A percentile compares a stretch with the other conserved stretches of the same genome.
These are phyloP conservation scores for Mesoclemmys tuberculata DNA, from an alignment of 2,113 vertebrate genomes.

Conservation along the genomic window DNA sequence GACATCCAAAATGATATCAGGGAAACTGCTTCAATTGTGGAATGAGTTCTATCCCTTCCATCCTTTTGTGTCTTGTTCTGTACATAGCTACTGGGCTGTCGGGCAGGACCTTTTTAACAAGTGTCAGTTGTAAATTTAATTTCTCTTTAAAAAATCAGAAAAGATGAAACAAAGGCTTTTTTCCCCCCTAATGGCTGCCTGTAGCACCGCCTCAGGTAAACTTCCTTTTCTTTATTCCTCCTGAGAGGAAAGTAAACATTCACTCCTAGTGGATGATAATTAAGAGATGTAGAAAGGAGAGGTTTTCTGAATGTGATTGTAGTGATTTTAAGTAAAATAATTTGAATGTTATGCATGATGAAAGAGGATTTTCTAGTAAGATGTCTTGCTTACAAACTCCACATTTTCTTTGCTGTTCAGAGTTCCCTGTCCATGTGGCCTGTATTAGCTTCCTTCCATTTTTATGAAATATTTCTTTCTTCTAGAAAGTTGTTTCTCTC, in stretches of 20 bases:
- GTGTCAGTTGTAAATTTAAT: neutral
- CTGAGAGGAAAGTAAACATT: neutral
- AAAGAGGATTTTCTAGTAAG: neutral
- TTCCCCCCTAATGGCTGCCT: neutral
- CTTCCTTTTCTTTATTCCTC: neutral
- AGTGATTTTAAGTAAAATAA: neutral
- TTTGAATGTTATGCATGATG: neutral
- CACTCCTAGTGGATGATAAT: neutral
- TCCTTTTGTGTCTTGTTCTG: neutral
- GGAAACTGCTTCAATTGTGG: neutral
- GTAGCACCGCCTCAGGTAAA: neutral
- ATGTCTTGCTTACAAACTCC: neutral
- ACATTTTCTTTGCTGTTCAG: neutral
- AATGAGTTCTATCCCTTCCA: neutral
- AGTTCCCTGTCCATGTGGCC: neutral
- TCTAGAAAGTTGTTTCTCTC: neutral
- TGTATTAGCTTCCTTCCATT: neutral
- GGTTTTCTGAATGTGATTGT: neutral
- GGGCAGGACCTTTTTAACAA: neutral
- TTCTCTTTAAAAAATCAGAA: neutral
- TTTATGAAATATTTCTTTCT: neutral
- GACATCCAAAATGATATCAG: neutral
- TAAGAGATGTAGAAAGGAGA: fast-evolving
- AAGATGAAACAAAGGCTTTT: neutral
- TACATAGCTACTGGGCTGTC: neutral